phyloP scores from a whole-genome alignment of 2,113 vertebrate genomes.

The Ptychochromis oligacanthus region DNA sequence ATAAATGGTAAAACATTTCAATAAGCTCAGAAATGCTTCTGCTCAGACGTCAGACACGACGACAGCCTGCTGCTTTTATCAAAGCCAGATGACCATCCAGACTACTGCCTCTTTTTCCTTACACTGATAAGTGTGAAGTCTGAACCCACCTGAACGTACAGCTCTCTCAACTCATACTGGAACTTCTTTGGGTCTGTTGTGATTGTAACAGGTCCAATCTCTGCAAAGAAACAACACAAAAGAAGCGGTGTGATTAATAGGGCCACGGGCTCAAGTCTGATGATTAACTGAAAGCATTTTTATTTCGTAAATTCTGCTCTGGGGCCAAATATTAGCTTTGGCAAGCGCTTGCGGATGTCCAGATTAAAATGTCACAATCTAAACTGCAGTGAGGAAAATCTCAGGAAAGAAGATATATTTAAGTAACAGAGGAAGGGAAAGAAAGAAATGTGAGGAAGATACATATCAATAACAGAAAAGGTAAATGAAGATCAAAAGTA shows the following conservation, averaged over 20 bases:
- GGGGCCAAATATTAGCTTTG: slow-evolving; percentile 69
- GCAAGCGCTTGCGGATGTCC: slow-evolving; percentile 46
- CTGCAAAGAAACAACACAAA: slow-evolving; percentile 77
- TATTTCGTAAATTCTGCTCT: slow-evolving; percentile 37
- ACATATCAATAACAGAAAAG: background rate
- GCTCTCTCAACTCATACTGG: slow-evolving; percentile 94
- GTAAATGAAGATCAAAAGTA: background rate
- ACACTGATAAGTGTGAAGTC: slow-evolving; percentile 3
- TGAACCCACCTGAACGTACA: slow-evolving; percentile 94
- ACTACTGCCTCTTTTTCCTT: background rate
- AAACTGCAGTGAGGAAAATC: slow-evolving; percentile 27
- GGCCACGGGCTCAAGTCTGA: slow-evolving; percentile 13
- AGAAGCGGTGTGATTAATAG: slow-evolving; percentile 37
- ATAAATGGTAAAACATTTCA: background rate
- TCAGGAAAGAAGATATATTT: slow-evolving; percentile 46
- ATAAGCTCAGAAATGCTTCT: slow-evolving; percentile 26
- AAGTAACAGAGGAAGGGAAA: slow-evolving; percentile 4
- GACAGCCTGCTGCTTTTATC: slow-evolving; percentile 26
- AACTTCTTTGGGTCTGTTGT: slow-evolving; percentile 99
- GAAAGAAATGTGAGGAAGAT: slow-evolving; percentile 13
- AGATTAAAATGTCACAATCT: slow-evolving; percentile 64
- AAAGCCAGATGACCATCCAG: slow-evolving; percentile 43
- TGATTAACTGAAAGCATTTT: slow-evolving; percentile 47
- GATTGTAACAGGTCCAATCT: slow-evolving; percentile 97
- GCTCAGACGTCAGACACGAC: slow-evolving; percentile 20